Percentiles rank a stretch among this genome's conserved stretches.
Conservation (phyloP, 2,113 vertebrate genomes). For the Hypanus sabinus region DNA sequence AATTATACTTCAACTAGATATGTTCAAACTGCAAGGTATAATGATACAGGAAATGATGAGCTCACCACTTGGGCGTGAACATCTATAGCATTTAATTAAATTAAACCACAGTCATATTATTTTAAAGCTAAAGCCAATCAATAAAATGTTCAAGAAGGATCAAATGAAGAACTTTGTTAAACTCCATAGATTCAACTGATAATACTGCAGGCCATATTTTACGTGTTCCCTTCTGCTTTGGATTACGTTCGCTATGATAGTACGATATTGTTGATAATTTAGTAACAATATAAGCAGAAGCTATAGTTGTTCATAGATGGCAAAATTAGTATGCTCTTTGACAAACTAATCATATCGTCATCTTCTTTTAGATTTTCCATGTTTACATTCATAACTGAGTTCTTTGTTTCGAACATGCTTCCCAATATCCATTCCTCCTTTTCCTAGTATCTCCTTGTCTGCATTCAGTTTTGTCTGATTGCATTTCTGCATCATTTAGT, state of each 20-base stretch:
- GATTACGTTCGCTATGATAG: not conserved
- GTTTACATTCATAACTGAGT: not conserved
- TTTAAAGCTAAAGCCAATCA: not conserved
- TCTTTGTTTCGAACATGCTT: not conserved
- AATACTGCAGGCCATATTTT: not conserved
- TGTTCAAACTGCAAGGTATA: not conserved
- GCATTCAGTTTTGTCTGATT: not conserved
- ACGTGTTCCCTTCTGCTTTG: not conserved
- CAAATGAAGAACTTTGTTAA: not conserved
- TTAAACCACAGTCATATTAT: not conserved
- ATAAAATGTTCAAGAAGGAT: not conserved
- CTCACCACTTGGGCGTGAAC: not conserved
- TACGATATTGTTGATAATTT: not conserved
- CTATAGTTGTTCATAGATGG: too few species aligned
- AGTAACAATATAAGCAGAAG: not conserved
- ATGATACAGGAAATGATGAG: not conserved
- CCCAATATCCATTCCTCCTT: not conserved
- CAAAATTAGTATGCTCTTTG: not conserved
- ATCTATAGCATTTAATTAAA: not conserved
- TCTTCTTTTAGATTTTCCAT: not conserved
- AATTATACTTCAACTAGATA: not conserved
- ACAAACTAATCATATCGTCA: not conserved
- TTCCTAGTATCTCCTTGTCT: too few species aligned
- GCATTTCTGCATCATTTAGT: not conserved
- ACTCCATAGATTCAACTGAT: too few species aligned